phyloP scores from a whole-genome alignment of 2,888 invertebrate species.

The Lithophane socia region DNA sequence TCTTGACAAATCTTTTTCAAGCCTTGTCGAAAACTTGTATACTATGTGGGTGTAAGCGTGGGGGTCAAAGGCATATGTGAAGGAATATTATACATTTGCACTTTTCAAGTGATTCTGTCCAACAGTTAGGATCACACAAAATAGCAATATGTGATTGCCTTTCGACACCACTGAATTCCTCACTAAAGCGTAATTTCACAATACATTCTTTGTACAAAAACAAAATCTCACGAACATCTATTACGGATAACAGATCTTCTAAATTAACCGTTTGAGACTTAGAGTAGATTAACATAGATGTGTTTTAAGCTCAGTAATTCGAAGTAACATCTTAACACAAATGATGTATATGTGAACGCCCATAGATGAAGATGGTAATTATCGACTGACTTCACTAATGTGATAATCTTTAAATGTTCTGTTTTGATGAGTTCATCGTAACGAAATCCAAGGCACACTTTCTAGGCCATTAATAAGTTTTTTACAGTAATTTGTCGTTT shows the following conservation, averaged over 20 bases:
- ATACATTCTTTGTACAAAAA: constrained; percentile 61
- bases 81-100: background rate
- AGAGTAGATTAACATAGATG: constrained; percentile 78
- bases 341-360: constrained; percentile 88
- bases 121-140: background rate
- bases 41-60: no score
- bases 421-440: constrained; percentile 87
- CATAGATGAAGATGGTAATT: constrained; percentile 85
- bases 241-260: constrained; percentile 79
- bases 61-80: background rate
- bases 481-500: constrained; percentile 71
- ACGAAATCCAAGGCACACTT: constrained; percentile 69
- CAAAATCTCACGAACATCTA: constrained; percentile 82
- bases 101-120: background rate
- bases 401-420: constrained; percentile 84
- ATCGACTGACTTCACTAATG: constrained; percentile 84
- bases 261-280: constrained; percentile 79
- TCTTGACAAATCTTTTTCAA: background rate
- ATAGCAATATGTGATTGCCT: background rate
- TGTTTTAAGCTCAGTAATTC: constrained; percentile 75
- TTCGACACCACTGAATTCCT: background rate
- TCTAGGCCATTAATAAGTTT: constrained; percentile 78
- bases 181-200: constrained; percentile 34
- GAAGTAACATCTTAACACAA: constrained; percentile 88
- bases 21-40: background rate